Evolutionary conservation across 2,888 invertebrate genomes (phyloP).

Genomic region (Lasioglossum leucozonium): DNA sequence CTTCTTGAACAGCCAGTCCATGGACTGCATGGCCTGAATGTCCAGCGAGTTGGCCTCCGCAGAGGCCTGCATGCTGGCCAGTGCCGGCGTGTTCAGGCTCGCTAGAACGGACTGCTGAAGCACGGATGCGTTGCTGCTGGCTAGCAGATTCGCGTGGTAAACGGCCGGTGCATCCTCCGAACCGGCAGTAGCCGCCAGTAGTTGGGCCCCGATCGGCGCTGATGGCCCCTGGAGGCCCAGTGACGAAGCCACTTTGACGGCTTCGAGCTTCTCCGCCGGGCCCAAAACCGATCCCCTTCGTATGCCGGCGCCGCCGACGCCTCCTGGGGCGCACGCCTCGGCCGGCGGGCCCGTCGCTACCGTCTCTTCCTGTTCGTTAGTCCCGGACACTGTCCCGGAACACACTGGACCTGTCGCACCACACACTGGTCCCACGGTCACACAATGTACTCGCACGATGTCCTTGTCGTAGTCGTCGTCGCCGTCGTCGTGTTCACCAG

Average conservation of each 20-base stretch:
- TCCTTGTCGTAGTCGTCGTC: slow-evolving; percentile 28
- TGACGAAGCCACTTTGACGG: slow-evolving; percentile 85
- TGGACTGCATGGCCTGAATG: slow-evolving; percentile 97
- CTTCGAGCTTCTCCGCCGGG: slow-evolving; percentile 81
- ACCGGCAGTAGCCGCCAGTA: slow-evolving; percentile 80
- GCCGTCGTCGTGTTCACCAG: slow-evolving; percentile 43
- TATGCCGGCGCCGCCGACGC: slow-evolving; percentile 68
- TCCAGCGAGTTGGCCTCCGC: slow-evolving; percentile 93
- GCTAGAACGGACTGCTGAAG: slow-evolving; percentile 82
- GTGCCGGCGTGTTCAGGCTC: slow-evolving; percentile 83
- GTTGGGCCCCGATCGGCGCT: slow-evolving; percentile 84
- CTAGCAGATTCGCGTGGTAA: slow-evolving; percentile 84
- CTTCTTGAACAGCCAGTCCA: slow-evolving; percentile 98
- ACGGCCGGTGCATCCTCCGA: slow-evolving; percentile 80
- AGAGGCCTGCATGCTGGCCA: slow-evolving; percentile 89
- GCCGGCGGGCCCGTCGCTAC: slow-evolving; percentile 69
- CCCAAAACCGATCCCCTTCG: slow-evolving; percentile 77
- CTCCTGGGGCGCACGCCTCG: slow-evolving; percentile 69
- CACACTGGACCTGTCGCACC: slow-evolving; percentile 46
- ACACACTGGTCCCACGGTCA: slow-evolving; percentile 57
- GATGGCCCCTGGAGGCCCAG: slow-evolving; percentile 85
- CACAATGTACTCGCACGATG: slow-evolving; percentile 49
- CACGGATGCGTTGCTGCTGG: slow-evolving; percentile 81
- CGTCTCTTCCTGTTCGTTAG: slow-evolving; percentile 61
- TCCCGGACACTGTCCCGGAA: slow-evolving; percentile 56